Evolutionary conservation across 2,888 invertebrate genomes (phyloP).

Genomic region (Nomada ruficornis): DNA sequence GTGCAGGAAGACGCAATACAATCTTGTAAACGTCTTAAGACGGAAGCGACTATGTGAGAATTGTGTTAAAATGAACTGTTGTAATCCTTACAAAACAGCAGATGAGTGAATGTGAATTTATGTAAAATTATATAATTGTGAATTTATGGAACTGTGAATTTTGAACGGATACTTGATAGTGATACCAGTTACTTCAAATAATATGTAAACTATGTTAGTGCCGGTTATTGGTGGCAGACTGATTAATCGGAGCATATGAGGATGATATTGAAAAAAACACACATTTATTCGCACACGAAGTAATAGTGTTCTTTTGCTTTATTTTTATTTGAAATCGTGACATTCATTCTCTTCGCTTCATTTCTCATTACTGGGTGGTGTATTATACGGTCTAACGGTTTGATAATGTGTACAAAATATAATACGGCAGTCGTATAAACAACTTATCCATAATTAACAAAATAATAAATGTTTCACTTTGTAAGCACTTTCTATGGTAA

Average conservation of each 20-base stretch:
- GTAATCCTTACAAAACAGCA: conserved; percentile 57
- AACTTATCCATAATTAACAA: conserved; percentile 49
- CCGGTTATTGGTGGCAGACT: conserved; percentile 77
- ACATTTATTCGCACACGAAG: background rate
- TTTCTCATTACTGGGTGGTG: conserved; percentile 27
- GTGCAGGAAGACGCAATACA: conserved; percentile 68
- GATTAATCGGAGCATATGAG: conserved; percentile 77
- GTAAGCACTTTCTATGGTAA: conserved; percentile 60
- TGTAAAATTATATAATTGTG: conserved; percentile 75
- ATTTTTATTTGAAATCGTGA: conserved; percentile 6
- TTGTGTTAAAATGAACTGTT: conserved; percentile 58
- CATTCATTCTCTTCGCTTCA: conserved; percentile 7
- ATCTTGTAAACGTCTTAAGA: conserved; percentile 78
- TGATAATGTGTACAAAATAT: conserved; percentile 56
- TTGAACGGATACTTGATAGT: conserved; percentile 58
- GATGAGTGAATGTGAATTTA: conserved; percentile 77
- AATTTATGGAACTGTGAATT: conserved; percentile 71
- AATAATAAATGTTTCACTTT: conserved; percentile 54
- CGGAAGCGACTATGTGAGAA: conserved; percentile 76
- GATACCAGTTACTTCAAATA: conserved; percentile 63
- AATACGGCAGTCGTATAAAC: conserved; percentile 22
- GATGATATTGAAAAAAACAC: conserved; percentile 65
- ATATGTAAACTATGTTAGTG: conserved; percentile 71
- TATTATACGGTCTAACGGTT: conserved; percentile 55
- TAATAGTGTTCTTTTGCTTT: conserved; percentile 1